Conservation (phyloP, 2,113 vertebrate genomes). For the Hippocampus barbouri region DNA sequence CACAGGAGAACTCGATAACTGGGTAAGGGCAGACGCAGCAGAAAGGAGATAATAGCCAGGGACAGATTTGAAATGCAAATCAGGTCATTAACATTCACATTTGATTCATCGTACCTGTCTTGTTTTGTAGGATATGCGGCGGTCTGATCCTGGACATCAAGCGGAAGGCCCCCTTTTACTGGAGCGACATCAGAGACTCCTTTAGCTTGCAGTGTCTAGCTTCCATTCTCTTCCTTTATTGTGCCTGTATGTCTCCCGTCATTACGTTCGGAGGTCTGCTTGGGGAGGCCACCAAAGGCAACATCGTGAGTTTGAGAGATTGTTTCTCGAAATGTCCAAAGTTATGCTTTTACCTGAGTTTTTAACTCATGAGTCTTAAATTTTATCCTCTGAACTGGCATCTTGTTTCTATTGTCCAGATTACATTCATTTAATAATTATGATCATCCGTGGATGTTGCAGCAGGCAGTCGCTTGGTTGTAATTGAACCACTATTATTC, state of each 20-base stretch:
- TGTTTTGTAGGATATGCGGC: slow-evolving; percentile 74
- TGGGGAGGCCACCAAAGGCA: slow-evolving; percentile 89
- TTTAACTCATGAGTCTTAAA: not conserved
- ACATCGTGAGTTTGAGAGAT: slow-evolving; percentile 82
- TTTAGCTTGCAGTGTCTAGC: slow-evolving; percentile 91
- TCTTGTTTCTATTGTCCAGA: not conserved
- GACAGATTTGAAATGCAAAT: not conserved
- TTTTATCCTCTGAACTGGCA: not conserved
- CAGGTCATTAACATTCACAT: not conserved
- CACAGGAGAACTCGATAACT: slow-evolving; percentile 14
- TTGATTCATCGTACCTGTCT: not conserved
- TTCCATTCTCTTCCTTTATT: slow-evolving; percentile 95
- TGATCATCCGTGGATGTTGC: not conserved
- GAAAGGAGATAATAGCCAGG: not conserved
- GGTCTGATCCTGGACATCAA: slow-evolving; percentile 87
- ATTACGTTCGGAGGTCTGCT: slow-evolving; percentile 96
- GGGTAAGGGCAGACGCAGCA: slow-evolving; percentile 20
- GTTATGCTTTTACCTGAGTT: not conserved
- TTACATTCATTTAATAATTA: no score
- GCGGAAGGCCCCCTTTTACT: slow-evolving; percentile 89
- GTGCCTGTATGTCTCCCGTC: slow-evolving; percentile 98
- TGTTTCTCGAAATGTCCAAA: not conserved
- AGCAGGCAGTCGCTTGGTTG: not conserved
- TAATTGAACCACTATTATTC: not conserved
- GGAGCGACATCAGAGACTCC: slow-evolving; percentile 86